Evolutionary conservation across 2,113 vertebrate species (phyloP).

Genomic region (Catagonus wagneri): DNA sequence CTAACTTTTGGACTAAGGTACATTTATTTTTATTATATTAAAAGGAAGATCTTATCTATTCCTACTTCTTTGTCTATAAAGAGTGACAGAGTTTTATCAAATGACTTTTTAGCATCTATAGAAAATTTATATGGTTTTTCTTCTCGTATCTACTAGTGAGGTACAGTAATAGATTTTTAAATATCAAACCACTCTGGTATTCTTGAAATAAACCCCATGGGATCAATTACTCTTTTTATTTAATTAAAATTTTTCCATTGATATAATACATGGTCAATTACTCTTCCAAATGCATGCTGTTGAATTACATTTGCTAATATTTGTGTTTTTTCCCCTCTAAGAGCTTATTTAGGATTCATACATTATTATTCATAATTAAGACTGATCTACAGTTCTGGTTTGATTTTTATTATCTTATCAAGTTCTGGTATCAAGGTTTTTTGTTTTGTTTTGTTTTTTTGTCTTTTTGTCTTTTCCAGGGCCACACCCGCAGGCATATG

Average conservation of each 20-base stretch:
- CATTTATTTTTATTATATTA: constrained; percentile 43
- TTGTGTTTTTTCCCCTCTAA: not conserved
- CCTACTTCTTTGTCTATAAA: not conserved
- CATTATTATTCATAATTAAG: constrained; percentile 24
- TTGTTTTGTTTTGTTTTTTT: too few relatives aligned
- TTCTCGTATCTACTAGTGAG: not conserved
- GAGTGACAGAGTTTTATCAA: constrained; percentile 7
- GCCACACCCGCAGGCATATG: too few relatives aligned
- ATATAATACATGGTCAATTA: not conserved
- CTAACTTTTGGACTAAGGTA: not conserved
- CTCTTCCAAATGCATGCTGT: constrained; percentile 4
- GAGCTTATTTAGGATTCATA: not conserved
- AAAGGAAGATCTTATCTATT: not conserved
- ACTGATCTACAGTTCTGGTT: not conserved
- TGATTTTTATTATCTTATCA: constrained; percentile 31
- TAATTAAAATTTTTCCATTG: not conserved
- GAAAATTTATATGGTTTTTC: not conserved
- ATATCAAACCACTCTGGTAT: not conserved
- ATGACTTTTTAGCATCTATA: not conserved
- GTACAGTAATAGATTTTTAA: not conserved
- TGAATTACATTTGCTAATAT: not conserved
- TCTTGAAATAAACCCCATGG: not conserved
- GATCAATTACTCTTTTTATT: not conserved
- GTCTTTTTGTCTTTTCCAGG: too few relatives aligned
- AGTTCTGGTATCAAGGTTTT: not conserved